Percentiles rank a stretch among this genome's conserved stretches.
Evolutionary conservation across 2,113 vertebrate genomes (phyloP).

Genomic region (Eptesicus fuscus): DNA sequence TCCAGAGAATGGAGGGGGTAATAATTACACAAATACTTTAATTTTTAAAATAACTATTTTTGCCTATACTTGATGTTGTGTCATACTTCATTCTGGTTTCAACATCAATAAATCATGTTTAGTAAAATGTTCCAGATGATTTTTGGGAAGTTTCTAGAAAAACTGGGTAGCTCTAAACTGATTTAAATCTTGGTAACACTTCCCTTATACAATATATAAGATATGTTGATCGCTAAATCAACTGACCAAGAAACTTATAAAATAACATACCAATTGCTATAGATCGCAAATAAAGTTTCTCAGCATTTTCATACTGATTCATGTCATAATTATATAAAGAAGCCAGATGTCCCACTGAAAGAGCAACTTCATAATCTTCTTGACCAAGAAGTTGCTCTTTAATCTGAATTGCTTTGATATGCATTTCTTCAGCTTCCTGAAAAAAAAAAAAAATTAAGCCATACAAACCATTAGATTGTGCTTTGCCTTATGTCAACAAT

Average conservation of each 20-base stretch:
- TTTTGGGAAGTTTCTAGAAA: neutral
- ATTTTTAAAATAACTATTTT: neutral
- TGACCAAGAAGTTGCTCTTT: slow-evolving; percentile 98
- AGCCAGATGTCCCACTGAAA: slow-evolving; percentile 97
- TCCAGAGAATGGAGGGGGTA: neutral
- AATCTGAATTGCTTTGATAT: slow-evolving; percentile 99
- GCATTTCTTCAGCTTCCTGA: slow-evolving; percentile 99
- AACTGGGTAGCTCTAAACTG: neutral
- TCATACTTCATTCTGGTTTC: neutral
- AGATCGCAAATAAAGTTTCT: slow-evolving; percentile 97
- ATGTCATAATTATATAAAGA: slow-evolving; percentile 99
- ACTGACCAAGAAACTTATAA: neutral
- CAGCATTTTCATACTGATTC: slow-evolving; percentile 98
- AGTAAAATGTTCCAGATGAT: neutral
- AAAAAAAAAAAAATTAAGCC: slow-evolving; percentile 58
- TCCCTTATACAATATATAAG: neutral
- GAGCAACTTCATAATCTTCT: slow-evolving; percentile 98
- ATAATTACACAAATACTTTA: neutral
- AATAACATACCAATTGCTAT: slow-evolving; percentile 93
- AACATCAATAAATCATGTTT: neutral
- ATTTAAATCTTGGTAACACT: neutral
- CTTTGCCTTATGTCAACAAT: neutral
- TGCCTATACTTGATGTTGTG: neutral
- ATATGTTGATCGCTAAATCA: neutral
- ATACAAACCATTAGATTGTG: neutral